Conservation (phyloP, 2,113 vertebrate species). For the Lepus timidus region DNA sequence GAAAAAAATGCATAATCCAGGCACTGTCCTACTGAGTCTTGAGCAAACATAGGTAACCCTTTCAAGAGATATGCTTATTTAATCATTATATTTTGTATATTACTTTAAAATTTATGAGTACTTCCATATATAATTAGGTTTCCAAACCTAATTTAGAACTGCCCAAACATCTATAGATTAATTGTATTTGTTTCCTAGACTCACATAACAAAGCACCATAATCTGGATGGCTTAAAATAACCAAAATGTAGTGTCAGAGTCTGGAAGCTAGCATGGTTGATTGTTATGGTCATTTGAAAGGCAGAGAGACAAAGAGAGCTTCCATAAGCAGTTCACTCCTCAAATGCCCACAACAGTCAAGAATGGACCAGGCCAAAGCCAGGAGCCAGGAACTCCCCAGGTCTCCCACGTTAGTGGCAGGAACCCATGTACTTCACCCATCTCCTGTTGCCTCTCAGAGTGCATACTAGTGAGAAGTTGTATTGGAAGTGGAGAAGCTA, state of each 20-base stretch:
- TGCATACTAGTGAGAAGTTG: too few species aligned
- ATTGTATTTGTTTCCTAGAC: neutral
- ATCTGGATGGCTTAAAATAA: neutral
- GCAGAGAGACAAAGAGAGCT: too few species aligned
- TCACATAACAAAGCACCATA: neutral
- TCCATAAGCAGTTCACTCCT: too few species aligned
- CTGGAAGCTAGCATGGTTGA: neutral
- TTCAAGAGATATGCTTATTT: neutral
- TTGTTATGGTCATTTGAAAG: too few species aligned
- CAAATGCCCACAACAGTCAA: too few species aligned
- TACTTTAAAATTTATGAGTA: neutral
- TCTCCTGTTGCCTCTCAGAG: too few species aligned
- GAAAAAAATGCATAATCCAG: constrained; percentile 14
- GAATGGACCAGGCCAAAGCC: too few species aligned
- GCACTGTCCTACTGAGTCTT: neutral
- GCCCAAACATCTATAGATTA: neutral
- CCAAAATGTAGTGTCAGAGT: neutral
- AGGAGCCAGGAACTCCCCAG: too few species aligned
- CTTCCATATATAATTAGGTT: neutral
- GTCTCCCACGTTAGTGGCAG: too few species aligned
- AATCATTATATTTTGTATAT: neutral
- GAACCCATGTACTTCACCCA: too few species aligned
- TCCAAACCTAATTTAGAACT: neutral
- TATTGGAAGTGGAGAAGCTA: too few species aligned
- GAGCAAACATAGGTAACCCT: neutral